Conservation (phyloP, 2,797 vertebrate species). For the Tapera naevia region DNA sequence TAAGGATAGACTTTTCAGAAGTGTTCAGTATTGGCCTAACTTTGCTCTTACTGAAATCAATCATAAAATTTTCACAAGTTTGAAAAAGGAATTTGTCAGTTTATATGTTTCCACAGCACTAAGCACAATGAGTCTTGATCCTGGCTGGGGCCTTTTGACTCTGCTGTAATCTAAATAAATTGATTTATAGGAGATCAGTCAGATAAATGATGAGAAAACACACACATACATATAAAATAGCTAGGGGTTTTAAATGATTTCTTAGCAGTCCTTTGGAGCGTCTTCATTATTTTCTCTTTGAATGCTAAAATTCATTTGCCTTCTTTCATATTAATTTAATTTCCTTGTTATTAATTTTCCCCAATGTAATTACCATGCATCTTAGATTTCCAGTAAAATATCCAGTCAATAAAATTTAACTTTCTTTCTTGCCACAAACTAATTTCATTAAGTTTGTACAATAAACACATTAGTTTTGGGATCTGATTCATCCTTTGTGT, state of each 20-base stretch:
- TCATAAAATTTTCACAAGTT: conserved; percentile 65
- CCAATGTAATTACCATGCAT: background rate
- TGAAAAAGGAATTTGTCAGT: conserved; percentile 30
- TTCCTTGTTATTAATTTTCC: background rate
- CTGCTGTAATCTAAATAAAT: conserved; percentile 43
- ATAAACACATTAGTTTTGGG: background rate
- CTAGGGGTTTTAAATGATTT: background rate
- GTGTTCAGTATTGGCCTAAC: conserved; percentile 43
- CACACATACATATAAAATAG: background rate
- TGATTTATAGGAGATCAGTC: conserved; percentile 55
- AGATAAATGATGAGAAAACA: conserved; percentile 21
- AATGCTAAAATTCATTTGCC: background rate
- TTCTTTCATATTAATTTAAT: background rate
- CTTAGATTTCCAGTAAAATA: background rate
- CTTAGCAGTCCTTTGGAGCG: background rate
- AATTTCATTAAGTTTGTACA: background rate
- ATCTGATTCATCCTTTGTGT: background rate
- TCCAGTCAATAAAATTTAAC: background rate
- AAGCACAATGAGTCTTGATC: conserved; percentile 42
- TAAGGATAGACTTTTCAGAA: conserved; percentile 61
- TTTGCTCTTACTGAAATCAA: conserved; percentile 61
- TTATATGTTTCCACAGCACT: conserved; percentile 35
- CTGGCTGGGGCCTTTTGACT: conserved; percentile 32
- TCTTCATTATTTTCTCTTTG: background rate
- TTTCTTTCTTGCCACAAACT: background rate